Evolutionary conservation across 1,140 invertebrate genomes (phyloP).

Genomic region (Procambarus virginalis): DNA sequence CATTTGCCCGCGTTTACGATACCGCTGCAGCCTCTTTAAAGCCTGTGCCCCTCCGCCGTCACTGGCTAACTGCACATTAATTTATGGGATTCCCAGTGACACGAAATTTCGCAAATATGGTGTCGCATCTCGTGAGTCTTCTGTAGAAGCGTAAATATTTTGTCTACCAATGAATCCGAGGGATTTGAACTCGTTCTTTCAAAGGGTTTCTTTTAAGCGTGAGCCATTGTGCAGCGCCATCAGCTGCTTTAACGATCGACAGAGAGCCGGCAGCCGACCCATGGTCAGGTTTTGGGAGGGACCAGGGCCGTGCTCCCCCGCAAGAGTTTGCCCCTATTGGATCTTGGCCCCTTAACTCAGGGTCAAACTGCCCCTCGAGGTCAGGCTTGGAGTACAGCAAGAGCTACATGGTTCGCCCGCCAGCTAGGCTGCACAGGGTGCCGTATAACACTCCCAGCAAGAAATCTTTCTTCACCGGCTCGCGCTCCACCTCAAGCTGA

Average conservation of each 20-base stretch:
- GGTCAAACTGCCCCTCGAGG: constrained; percentile 68
- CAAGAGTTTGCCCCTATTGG: constrained; percentile 63
- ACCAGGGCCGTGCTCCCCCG: constrained; percentile 41
- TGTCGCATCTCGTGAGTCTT: constrained; percentile 45
- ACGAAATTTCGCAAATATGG: constrained; percentile 66
- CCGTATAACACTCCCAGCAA: not conserved
- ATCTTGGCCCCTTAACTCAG: constrained; percentile 56
- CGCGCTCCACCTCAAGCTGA: constrained; percentile 42
- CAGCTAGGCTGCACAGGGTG: too few species aligned
- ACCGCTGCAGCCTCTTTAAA: constrained; percentile 69
- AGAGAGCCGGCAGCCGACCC: constrained; percentile 65
- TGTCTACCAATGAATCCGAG: constrained; percentile 26
- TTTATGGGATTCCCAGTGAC: constrained; percentile 68
- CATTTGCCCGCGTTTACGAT: constrained; percentile 69
- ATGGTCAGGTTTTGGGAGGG: constrained; percentile 66
- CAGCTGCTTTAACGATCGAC: constrained; percentile 68
- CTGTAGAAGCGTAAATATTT: constrained; percentile 22
- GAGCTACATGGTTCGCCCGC: constrained; percentile 34
- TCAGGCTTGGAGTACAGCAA: constrained; percentile 57
- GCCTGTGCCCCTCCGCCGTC: constrained; percentile 66
- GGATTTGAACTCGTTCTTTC: constrained; percentile 37
- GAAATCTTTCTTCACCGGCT: constrained; percentile 34
- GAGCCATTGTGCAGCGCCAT: constrained; percentile 66
- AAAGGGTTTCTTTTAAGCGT: constrained; percentile 65
- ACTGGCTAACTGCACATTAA: constrained; percentile 70